Evolutionary conservation across 1,140 invertebrate species (phyloP), one percentile per base, ranked within the genome.

Genomic region (Halotydeus destructor): DNA sequence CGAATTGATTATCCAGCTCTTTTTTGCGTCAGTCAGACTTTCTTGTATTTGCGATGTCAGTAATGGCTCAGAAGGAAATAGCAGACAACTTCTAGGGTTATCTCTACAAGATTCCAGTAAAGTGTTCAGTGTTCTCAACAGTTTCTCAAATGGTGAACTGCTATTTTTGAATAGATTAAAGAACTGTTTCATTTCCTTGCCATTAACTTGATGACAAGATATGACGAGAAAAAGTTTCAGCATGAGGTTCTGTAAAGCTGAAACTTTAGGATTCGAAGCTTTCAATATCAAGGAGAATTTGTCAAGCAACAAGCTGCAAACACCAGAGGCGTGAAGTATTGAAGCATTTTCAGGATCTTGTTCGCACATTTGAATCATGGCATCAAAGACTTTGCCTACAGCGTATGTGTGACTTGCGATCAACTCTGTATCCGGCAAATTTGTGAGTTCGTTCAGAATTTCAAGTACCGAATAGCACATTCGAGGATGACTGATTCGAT

Each of bases 81-180:
- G 2, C 14, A 34, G 5, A 24, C 22, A 28, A 6, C 21, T 18
- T 9, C 21, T 16, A 18, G 42, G 39, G 14, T 33, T 30, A 5
- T 8, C 22, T 21, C 27, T 34, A 12, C n/a, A 9, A 21, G 28
- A 18, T 19, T 25, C 32, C 4, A 46, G n/a, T 3, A 44, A 18
- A 31, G 41, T 31, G 2, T 22, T 24, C 32, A 38, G 23, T 8
- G 42, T 14, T 3, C 14, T 25, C 5, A 46, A 16, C 1, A 44
- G 32, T 12, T 34, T 21, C 12, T 46, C 44, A 18, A 34, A 37
- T 6, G 44, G 44, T 11, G 40, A 26, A 21, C 14, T 16, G 8
- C 42, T 27, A 9, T 41, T 19, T 38, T 46, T 46, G 25, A 44
- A 46, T 11, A 43, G 18, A 16, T 35, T 26, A 5, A 46, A 23